Evolutionary conservation across 2,888 invertebrate species (phyloP).

Genomic region (Eledona agricola): DNA sequence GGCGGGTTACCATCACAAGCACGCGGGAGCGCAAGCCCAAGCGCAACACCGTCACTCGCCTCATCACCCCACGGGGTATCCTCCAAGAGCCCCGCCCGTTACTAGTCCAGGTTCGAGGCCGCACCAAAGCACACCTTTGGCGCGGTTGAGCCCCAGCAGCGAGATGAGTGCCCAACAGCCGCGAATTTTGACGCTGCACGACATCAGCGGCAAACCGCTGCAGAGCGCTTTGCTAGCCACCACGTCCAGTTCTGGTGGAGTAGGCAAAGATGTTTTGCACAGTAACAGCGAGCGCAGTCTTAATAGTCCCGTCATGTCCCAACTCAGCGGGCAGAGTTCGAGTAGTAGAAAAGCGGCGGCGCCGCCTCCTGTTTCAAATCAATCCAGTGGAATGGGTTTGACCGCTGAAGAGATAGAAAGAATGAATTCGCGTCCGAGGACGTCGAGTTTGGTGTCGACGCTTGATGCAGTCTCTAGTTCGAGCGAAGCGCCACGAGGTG

Average conservation of each 20-base stretch:
- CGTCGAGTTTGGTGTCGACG: constrained; percentile 90
- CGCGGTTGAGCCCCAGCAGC: constrained; percentile 89
- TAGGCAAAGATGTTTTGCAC: constrained; percentile 87
- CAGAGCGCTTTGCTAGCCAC: constrained; percentile 90
- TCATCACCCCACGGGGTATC: constrained; percentile 78
- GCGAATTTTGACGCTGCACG: constrained; percentile 89
- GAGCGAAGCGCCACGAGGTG: constrained; percentile 79
- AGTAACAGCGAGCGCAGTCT: constrained; percentile 91
- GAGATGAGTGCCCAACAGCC: constrained; percentile 92
- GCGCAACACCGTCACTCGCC: constrained; percentile 82
- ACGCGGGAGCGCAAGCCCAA: constrained; percentile 69
- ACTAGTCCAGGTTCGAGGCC: constrained; percentile 76
- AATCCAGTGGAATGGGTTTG: constrained; percentile 80
- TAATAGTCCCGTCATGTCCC: constrained; percentile 93
- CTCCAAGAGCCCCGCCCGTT: constrained; percentile 76
- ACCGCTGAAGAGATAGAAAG: constrained; percentile 94
- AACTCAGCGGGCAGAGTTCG: constrained; percentile 86
- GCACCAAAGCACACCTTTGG: constrained; percentile 90
- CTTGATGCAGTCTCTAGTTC: constrained; percentile 94
- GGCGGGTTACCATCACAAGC: constrained; percentile 81
- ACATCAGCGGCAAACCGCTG: constrained; percentile 91
- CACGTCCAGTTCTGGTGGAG: constrained; percentile 87
- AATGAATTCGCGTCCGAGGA: constrained; percentile 85
- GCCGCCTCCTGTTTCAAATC: constrained; percentile 74
- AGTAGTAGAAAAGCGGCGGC: constrained; percentile 78